Evolutionary conservation across 2,888 invertebrate species (phyloP), one percentile per base, ranked within the genome.

Genomic region (Tetragonula carbonaria): DNA sequence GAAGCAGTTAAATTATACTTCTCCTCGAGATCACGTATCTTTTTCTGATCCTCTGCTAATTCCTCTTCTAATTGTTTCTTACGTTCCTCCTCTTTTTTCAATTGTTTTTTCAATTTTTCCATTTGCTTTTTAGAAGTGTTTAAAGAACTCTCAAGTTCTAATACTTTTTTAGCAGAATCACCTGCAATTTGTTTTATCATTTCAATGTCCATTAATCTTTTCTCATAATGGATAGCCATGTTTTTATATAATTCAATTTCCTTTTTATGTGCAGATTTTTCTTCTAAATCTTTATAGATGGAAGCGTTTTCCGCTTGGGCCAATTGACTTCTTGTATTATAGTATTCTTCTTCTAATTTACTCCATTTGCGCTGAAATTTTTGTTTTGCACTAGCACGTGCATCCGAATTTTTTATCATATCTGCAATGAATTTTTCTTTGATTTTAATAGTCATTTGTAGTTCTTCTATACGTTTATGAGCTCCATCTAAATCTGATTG

Each of bases 401-500:
- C 95, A 70, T 96, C 96, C 70, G 95, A 95, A 87, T 96, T 96
- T 91, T 96, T 96, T 95, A 96, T 94, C 89, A 97, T 95, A 89
- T 97, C 97, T 90, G 96, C 96, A 87, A 97, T 97, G 70, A 97
- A 95, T 90, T 97, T 96, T 93, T 97, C 97, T 93, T 97, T 97
- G 45, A 97, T 95, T 91, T 96, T 96, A 90, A 97, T 97, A 0
- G 96, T 96, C 74, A 95, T 95, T 83, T 96, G 95, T 45, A 97
- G 94, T 93, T 97, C 97, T 88, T 96, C 96, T 5, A 97, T 95
- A 92, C 97, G 96, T 86, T 96, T 95, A 90, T 97, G 96, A 59
- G 96, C 96, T 28, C 96, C 96, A 80, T 96, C 96, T 71, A 97
- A 96, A 93, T 97, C 97, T 84, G 93, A 92, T 68, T 94, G 93